Conservation (phyloP, 2,113 vertebrate species). For the Dinomys branickii region DNA sequence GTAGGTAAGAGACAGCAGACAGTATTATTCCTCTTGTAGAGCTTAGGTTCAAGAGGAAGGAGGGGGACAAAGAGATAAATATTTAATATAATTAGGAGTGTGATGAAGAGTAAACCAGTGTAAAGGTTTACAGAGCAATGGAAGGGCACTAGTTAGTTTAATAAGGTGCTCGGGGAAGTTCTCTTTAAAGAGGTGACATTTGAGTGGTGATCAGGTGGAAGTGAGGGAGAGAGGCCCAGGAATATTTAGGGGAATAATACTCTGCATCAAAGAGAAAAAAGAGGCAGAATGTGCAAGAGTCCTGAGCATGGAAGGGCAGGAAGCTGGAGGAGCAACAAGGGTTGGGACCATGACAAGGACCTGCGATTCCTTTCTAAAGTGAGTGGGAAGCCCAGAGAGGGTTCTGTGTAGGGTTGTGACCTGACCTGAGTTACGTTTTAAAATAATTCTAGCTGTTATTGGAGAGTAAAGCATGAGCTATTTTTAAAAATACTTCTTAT, state of each 20-base stretch:
- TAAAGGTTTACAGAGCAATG: not conserved
- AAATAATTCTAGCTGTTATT: not conserved
- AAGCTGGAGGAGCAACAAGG: not conserved
- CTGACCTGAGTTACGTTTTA: not conserved
- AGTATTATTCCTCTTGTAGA: not conserved
- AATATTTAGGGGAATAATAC: not conserved
- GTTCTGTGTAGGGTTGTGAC: not conserved
- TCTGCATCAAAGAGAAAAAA: not conserved
- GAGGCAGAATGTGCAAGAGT: not conserved
- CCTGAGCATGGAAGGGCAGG: rapidly evolving
- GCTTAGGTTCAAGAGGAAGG: not conserved
- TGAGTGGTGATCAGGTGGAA: not conserved
- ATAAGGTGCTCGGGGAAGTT: not conserved
- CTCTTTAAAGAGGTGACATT: not conserved
- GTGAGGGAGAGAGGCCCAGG: not conserved
- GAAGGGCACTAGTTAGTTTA: not conserved
- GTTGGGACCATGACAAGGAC: not conserved
- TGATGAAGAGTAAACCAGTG: not conserved
- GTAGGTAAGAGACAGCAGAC: not conserved
- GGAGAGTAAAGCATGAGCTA: not conserved
- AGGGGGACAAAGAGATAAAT: not conserved
- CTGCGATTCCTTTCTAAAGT: not conserved
- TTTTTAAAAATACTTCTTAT: not conserved
- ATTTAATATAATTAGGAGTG: not conserved
- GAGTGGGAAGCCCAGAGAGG: not conserved